phyloP scores from a whole-genome alignment of 2,113 vertebrate genomes.

The Carlito syrichta region DNA sequence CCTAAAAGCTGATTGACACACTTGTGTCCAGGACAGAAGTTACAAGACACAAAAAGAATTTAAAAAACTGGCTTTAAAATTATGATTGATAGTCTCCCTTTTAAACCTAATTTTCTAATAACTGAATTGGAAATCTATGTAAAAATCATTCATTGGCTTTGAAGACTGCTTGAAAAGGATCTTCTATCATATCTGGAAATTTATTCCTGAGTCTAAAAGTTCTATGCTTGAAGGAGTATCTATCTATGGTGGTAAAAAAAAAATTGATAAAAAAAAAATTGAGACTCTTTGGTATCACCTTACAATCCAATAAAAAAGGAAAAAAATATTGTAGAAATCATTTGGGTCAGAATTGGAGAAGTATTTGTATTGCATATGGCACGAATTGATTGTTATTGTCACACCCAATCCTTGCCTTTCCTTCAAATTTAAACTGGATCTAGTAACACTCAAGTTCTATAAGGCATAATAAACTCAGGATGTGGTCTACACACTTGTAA shows the following conservation, averaged over 20 bases:
- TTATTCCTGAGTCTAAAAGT: not conserved
- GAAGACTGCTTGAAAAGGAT: not conserved
- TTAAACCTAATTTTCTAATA: slow-evolving; percentile 5
- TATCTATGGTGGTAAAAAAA: not conserved
- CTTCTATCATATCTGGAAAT: not conserved
- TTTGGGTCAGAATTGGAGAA: no score
- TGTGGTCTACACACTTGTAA: not conserved
- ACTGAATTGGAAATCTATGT: not conserved
- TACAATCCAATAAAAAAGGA: not conserved
- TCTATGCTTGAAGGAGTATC: not conserved
- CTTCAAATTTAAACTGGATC: not conserved
- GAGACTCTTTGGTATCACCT: not conserved
- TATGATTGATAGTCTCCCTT: not conserved
- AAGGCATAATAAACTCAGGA: not conserved
- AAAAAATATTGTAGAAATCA: no score
- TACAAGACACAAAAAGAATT: not conserved
- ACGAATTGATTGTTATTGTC: no score
- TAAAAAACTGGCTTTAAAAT: not conserved
- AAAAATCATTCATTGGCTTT: not conserved
- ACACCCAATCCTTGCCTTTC: not conserved
- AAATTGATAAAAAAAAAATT: no score
- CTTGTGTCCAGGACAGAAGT: not conserved
- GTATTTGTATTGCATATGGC: no score
- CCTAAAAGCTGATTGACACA: not conserved
- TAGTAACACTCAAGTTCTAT: not conserved